These are phyloP conservation scores for Furcifer pardalis DNA, from an alignment of 2,797 vertebrate species.

Conservation along the genomic window DNA sequence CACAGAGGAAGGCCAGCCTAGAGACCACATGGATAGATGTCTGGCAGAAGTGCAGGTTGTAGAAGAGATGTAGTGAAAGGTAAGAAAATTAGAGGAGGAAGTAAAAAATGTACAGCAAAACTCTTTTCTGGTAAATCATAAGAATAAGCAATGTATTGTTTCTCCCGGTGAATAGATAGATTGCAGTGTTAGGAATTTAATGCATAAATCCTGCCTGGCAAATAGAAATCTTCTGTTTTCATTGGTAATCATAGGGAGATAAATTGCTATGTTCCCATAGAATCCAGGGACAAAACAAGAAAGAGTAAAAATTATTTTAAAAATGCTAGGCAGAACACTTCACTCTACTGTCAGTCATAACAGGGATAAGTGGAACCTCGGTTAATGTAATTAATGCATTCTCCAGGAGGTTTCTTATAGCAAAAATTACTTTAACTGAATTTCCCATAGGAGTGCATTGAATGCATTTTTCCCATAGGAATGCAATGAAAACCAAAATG, in stretches of 20 bases:
- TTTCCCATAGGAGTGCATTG: too few species aligned
- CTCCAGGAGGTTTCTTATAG: too few species aligned
- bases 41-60: not conserved
- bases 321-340: not conserved
- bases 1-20: not conserved
- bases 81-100: not conserved
- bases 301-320: conserved; percentile 22
- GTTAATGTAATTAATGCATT: too few species aligned
- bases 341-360: conserved; percentile 26
- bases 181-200: not conserved
- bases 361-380: too few species aligned
- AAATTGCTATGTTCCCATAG: not conserved
- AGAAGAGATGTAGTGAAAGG: not conserved
- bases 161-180: not conserved
- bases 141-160: not conserved
- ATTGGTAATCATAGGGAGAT: not conserved
- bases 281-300: conserved; percentile 12
- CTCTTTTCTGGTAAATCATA: not conserved
- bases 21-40: not conserved
- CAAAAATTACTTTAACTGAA: too few species aligned
- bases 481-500: too few species aligned
- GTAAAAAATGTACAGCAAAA: not conserved
- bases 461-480: too few species aligned
- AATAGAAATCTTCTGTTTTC: conserved; percentile 17
- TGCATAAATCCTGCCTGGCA: conserved; percentile 18